These are phyloP conservation scores for Meriones psammophilus DNA, from an alignment of 2,797 vertebrate species.

Conservation along the genomic window DNA sequence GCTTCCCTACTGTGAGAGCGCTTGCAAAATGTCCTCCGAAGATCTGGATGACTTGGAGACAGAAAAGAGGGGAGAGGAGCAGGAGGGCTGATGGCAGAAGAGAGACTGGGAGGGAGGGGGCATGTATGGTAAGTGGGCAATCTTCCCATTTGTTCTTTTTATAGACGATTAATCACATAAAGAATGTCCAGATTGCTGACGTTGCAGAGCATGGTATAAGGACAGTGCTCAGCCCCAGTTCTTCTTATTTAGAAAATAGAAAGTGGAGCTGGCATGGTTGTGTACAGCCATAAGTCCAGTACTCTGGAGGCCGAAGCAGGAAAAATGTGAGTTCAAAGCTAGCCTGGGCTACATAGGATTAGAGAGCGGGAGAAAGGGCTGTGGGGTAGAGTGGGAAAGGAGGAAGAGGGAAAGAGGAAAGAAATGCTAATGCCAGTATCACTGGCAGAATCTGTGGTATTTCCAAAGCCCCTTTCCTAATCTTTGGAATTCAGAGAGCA, in stretches of 20 bases:
- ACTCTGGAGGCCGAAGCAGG: neutral
- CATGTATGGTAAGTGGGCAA: neutral
- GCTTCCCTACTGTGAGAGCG: neutral
- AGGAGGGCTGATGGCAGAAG: accelerated
- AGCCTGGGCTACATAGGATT: neutral
- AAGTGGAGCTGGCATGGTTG: neutral
- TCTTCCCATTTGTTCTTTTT: conserved; percentile 3
- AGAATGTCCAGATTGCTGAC: neutral
- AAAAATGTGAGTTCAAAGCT: neutral
- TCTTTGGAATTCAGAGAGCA: neutral
- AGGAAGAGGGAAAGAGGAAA: neutral
- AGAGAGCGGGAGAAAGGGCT: too few relatives aligned
- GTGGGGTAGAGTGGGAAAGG: too few relatives aligned
- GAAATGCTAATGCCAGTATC: neutral
- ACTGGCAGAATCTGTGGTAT: neutral
- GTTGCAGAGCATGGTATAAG: neutral
- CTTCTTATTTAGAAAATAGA: conserved; percentile 47
- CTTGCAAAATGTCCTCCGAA: neutral
- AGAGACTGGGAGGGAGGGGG: neutral
- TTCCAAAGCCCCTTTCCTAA: neutral
- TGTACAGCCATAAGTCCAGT: neutral
- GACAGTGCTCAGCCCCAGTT: neutral
- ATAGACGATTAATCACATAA: neutral
- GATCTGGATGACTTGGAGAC: neutral
- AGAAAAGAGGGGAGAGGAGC: too few relatives aligned